Evolutionary conservation across 2,113 vertebrate genomes (phyloP).

Genomic region (Zosterops japonicus): DNA sequence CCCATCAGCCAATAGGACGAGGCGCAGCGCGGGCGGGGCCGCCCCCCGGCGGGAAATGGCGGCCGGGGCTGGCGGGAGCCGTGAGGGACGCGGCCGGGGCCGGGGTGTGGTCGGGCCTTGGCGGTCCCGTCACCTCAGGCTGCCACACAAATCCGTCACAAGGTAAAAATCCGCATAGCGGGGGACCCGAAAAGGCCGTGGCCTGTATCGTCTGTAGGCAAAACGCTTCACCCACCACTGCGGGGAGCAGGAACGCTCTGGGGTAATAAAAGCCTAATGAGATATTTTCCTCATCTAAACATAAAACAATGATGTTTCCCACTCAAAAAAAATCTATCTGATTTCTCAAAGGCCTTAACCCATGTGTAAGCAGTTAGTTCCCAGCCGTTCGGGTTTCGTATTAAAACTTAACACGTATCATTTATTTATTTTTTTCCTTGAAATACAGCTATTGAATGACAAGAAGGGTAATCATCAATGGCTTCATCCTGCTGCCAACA

Average conservation of each 20-base stretch:
- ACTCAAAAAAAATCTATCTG: rapidly evolving
- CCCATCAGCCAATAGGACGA: neutral
- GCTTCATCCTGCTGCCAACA: neutral
- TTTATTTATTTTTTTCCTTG: neutral
- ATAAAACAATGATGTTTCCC: rapidly evolving
- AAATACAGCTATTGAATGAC: neutral
- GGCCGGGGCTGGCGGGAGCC: neutral
- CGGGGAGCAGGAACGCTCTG: too few species aligned
- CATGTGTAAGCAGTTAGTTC: rapidly evolving
- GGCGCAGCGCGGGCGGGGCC: rapidly evolving
- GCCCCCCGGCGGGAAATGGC: neutral
- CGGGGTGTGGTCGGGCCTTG: rapidly evolving
- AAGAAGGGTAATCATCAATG: rapidly evolving
- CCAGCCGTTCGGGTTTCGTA: rapidly evolving
- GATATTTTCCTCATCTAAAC: neutral
- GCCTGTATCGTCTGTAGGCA: rapidly evolving
- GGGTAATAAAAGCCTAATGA: neutral
- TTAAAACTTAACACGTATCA: neutral
- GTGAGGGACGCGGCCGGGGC: rapidly evolving
- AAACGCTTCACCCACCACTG: rapidly evolving
- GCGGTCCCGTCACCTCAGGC: rapidly evolving
- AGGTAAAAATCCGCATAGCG: neutral
- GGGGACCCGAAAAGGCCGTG: rapidly evolving
- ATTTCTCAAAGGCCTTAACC: neutral
- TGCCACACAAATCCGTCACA: rapidly evolving